phyloP scores from a whole-genome alignment of 1,140 invertebrate species.

The Bombus terrestris region DNA sequence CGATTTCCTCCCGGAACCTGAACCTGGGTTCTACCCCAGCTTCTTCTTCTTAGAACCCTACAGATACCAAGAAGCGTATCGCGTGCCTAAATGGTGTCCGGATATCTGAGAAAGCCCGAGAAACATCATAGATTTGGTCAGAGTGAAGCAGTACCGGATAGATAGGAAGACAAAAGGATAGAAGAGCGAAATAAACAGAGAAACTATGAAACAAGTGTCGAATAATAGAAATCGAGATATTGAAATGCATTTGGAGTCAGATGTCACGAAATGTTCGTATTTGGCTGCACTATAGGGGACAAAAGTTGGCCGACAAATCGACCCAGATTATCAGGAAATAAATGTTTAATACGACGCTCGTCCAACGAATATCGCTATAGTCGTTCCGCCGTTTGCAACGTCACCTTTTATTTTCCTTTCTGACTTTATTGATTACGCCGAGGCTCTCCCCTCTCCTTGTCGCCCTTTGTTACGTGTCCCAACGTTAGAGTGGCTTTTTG shows the following conservation, averaged over 20 bases:
- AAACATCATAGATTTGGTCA: not conserved
- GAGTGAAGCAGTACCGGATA: not conserved
- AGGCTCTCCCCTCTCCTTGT: not conserved
- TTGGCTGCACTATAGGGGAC: too few species aligned
- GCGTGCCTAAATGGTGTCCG: fast-evolving
- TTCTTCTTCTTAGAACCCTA: too few species aligned
- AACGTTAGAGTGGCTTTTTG: conserved; percentile 36
- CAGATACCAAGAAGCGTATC: not conserved
- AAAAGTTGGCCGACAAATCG: not conserved
- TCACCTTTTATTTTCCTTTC: conserved; percentile 26
- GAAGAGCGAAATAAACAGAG: not conserved
- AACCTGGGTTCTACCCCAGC: too few species aligned
- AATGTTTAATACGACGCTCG: not conserved
- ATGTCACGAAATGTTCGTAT: not conserved
- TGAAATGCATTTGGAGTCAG: not conserved
- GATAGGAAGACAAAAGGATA: not conserved
- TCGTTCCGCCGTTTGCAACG: not conserved
- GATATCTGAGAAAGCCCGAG: not conserved
- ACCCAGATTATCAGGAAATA: not conserved
- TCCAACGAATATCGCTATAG: not conserved
- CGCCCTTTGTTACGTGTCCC: conserved; percentile 15
- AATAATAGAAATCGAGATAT: not conserved
- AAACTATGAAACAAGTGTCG: not conserved
- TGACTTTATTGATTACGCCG: conserved; percentile 30
- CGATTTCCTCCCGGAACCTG: too few species aligned